Evolutionary conservation across 1,140 invertebrate species (phyloP), one percentile per base, ranked within the genome.

Genomic region (Drosophila ambigua): DNA sequence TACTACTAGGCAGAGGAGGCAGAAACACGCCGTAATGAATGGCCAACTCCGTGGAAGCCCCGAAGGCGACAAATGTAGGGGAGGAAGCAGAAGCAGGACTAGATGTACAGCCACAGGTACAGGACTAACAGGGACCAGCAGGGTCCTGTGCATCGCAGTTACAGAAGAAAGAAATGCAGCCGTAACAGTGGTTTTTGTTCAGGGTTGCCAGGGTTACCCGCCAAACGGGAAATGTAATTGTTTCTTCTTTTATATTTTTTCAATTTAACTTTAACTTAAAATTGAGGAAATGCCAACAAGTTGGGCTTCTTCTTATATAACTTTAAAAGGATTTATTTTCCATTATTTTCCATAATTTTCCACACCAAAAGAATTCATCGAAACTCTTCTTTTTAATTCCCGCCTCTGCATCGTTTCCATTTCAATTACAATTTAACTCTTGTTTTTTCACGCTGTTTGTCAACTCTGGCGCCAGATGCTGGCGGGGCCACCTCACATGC

Each of bases 21-120:
- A 35, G 63, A 79, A 83, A 76, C 78, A 82, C 66, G 66, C 45
- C 77, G 66, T 82, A 78, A 87, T 88, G 80, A 88, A 88, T 87
- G 74, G 75, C 35, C 35, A 39, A 39, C 71, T 58, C 39, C 57
- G 57, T 39, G 35, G 11, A 13, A 75, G 51, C 35, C 35, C 58
- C 35, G 46, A 58, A 45, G 69, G 46, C 49, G 63, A 39, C 76
- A 64, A 62, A 68, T 64, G 54, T 65, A 72, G 81, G 53, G 46
- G 2, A 43, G 31, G 43, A 7, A 45, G n/a, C 39, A 31, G 52
- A 26, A 44, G n/a, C 46, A 20, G 9, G 26, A 43, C 44, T 23
- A 28, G 44, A 28, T 23, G 26, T 8, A 39, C 39, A 64, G 59
- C 48, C 35, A 28, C 31, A 49, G 31, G 43, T 28, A 20, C 5